These are phyloP conservation scores for Mesembrinibis cayennensis DNA, from an alignment of 2,113 vertebrate genomes.

Conservation along the genomic window DNA sequence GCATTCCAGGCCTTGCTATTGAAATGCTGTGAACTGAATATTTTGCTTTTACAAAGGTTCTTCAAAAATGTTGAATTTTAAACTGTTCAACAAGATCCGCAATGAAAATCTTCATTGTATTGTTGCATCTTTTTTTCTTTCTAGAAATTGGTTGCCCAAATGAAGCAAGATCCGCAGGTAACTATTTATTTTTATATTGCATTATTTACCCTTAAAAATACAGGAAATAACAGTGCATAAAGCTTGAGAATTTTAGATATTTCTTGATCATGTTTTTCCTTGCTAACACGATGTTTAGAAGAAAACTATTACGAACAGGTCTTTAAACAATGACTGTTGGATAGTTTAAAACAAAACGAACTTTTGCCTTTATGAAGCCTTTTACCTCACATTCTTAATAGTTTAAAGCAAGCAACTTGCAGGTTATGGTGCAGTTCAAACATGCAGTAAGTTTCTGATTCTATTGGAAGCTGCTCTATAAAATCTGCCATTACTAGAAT, in stretches of 20 bases:
- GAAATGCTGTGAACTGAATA: background rate
- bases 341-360: background rate
- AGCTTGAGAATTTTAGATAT: background rate
- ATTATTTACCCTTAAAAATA: slow-evolving; percentile 9
- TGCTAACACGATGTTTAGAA: background rate
- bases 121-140: slow-evolving; percentile 59
- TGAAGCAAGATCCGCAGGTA: slow-evolving; percentile 99
- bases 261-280: background rate
- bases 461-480: background rate
- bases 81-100: background rate
- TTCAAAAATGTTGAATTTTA: background rate
- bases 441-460: background rate
- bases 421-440: background rate
- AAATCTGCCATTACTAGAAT: background rate
- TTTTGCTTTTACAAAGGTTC: background rate
- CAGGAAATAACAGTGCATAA: slow-evolving; percentile 4
- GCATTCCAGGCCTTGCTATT: background rate
- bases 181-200: slow-evolving; percentile 32
- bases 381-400: background rate
- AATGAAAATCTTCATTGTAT: background rate
- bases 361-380: background rate
- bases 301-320: background rate
- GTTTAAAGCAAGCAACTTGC: background rate
- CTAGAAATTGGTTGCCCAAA: slow-evolving; percentile 98
- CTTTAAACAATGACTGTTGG: background rate